phyloP scores from a whole-genome alignment of 2,113 vertebrate genomes.

The Menura novaehollandiae region DNA sequence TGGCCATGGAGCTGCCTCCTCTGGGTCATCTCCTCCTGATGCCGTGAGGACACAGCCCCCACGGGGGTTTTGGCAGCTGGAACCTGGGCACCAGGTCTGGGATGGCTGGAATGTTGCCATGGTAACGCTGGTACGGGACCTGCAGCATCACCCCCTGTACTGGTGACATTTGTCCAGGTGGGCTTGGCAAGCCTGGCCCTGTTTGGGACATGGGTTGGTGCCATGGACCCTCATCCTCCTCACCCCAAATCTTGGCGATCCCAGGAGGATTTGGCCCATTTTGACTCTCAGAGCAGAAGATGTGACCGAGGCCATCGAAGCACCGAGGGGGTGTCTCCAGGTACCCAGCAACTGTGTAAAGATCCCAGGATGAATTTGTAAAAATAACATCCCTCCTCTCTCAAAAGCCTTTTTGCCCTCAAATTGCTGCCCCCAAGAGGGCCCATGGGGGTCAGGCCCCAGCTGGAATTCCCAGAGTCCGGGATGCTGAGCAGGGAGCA shows the following conservation, averaged over 20 bases:
- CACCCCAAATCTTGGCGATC: background rate
- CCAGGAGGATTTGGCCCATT: fast-evolving
- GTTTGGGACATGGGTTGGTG: background rate
- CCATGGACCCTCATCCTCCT: background rate
- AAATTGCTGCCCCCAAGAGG: background rate
- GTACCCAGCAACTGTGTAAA: background rate
- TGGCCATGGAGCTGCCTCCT: background rate
- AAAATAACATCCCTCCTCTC: background rate
- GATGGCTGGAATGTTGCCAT: background rate
- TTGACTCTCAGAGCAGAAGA: background rate
- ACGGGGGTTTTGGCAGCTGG: background rate
- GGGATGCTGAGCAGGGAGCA: background rate
- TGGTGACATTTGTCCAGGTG: background rate
- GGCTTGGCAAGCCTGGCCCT: background rate
- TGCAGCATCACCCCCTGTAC: fast-evolving
- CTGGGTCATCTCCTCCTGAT: background rate
- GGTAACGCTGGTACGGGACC: background rate
- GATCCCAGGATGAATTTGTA: background rate
- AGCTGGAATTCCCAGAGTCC: fast-evolving
- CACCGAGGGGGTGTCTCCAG: fast-evolving
- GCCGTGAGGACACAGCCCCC: background rate
- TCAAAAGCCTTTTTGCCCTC: background rate
- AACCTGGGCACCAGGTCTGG: too few relatives aligned
- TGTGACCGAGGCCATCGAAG: background rate
- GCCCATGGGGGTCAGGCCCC: background rate